Evolutionary conservation across 35 echinoderm and acorn worm genomes (phyloP), one percentile per base, ranked within the genome.

Genomic region (Heliocidaris tuberculata): DNA sequence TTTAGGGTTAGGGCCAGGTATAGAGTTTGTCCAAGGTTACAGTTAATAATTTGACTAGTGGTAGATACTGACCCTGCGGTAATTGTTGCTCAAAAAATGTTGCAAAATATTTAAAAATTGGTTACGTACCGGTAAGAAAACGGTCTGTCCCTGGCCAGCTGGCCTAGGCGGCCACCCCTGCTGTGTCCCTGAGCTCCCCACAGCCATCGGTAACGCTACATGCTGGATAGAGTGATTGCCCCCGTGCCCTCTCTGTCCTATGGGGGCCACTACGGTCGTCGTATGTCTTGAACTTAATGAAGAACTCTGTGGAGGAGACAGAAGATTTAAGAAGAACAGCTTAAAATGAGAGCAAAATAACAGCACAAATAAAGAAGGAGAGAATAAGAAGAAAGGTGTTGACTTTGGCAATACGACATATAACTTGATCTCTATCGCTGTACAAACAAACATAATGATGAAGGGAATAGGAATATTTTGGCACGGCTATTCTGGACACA

Each of bases 181-280:
- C 88, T 97, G 97, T 50, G 94, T 93, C 2, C 29, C 94, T 30
- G 95, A 88, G 49, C 94, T 97, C 32, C 94, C 95, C 78, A 96
- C 93, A 92, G 98, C 94, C 98, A 97, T 97, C 32, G 98, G 95
- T 86, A 99, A 88, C 8, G 98, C 97, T n/a, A 97, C 95, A 78
- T 96, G 98, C 48, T 99, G 98, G 86, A 96, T 78, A 15, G 97
- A 95, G 19, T 97, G 95, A 13, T 95, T 94, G 56, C 91, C 97
- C 2, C 65, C 89, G 50, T 92, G 97, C 86, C 59, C 97, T 54
- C 78, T 95, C 85, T 99, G 97, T 47, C 95, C 95, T 31, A 99
- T 97, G 32, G 96, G 96, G 30, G 96, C 96, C 27, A 99, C 94
- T 60, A 99, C 97, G 6, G 98, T 96, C 7, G 97, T 96, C 50